Evolutionary conservation across 2,888 invertebrate species (phyloP).

Genomic region (Pyralis farinalis): DNA sequence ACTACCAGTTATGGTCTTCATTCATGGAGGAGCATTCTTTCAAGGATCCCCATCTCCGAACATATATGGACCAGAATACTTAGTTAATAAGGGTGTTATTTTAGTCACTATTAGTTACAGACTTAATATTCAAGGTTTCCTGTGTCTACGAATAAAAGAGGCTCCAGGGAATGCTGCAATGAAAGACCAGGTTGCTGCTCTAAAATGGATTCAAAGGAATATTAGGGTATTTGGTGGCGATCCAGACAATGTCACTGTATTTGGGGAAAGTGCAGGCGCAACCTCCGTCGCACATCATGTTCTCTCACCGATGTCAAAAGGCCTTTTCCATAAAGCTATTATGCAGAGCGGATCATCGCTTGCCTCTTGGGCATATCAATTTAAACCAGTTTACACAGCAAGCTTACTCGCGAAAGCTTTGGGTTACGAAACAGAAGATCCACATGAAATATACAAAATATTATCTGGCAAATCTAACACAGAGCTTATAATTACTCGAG

Average conservation of each 20-base stretch:
- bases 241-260: conserved; percentile 37
- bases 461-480: conserved; percentile 45
- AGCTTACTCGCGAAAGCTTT: conserved; percentile 52
- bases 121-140: conserved; percentile 44
- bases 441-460: conserved; percentile 46
- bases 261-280: conserved; percentile 66
- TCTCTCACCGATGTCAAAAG: conserved; percentile 58
- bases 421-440: conserved; percentile 42
- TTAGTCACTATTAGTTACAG: conserved; percentile 63
- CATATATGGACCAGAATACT: conserved; percentile 55
- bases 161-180: conserved; percentile 40
- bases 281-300: conserved; percentile 55
- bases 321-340: conserved; percentile 62
- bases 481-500: conserved; percentile 49
- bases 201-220: conserved; percentile 35
- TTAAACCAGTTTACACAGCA: conserved; percentile 47
- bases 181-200: conserved; percentile 38
- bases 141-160: conserved; percentile 34
- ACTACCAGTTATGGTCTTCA: conserved; percentile 62
- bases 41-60: conserved; percentile 43
- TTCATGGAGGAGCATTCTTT: conserved; percentile 65
- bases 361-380: conserved; percentile 54
- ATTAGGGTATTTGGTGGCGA: conserved; percentile 38
- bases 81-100: conserved; percentile 51
- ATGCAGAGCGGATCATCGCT: conserved; percentile 61